Conservation (phyloP, 2,888 invertebrate species). For the Globia sparganii region DNA sequence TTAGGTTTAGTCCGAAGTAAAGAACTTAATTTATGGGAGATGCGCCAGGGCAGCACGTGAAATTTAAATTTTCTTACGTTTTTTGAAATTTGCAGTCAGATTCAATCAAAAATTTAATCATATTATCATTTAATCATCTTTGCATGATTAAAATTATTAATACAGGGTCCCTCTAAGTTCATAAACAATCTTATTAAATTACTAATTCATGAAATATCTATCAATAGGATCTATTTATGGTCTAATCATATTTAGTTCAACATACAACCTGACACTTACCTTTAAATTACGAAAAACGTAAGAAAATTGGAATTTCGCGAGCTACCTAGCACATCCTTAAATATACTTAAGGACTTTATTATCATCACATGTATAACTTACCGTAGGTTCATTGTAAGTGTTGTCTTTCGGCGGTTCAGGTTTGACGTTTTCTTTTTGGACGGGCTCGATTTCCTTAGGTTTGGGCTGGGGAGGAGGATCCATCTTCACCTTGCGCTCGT, state of each 20-base stretch:
- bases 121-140: no score
- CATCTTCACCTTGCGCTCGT: conserved; percentile 85
- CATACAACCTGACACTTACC: neutral
- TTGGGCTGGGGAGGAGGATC: conserved; percentile 70
- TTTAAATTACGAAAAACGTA: neutral
- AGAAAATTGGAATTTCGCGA: neutral
- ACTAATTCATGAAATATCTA: no score
- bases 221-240: no score
- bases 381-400: conserved; percentile 85
- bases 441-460: conserved; percentile 76
- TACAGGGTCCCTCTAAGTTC: neutral
- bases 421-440: conserved; percentile 85
- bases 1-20: neutral
- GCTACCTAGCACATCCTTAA: neutral
- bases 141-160: neutral
- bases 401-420: conserved; percentile 78
- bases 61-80: neutral
- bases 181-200: neutral
- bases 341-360: no score
- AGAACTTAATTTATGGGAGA: neutral
- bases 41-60: neutral
- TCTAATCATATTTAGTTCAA: neutral
- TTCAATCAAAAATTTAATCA: no score
- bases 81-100: neutral
- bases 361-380: conserved; percentile 60